These are phyloP conservation scores for Odiellus spinosus DNA, from an alignment of 2,888 invertebrate genomes.

Conservation along the genomic window DNA sequence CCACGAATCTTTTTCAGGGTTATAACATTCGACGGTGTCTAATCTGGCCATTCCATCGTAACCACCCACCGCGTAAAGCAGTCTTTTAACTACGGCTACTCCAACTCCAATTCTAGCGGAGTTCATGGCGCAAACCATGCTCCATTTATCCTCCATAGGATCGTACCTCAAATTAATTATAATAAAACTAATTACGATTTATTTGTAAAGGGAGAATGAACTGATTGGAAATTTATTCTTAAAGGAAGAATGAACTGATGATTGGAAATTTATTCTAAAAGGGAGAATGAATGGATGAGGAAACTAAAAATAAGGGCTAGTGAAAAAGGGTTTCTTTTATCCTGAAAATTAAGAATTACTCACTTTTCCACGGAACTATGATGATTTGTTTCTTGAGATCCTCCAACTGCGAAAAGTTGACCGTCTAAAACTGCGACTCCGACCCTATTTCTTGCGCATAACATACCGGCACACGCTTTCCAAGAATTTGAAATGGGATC, in stretches of 20 bases:
- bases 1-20: constrained; percentile 85
- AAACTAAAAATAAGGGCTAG: too few species aligned
- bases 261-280: too few species aligned
- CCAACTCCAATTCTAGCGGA: constrained; percentile 52
- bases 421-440: constrained; percentile 92
- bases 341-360: too few species aligned
- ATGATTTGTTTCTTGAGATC: constrained; percentile 67
- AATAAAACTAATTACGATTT: too few species aligned
- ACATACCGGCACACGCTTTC: constrained; percentile 63
- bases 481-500: constrained; percentile 72
- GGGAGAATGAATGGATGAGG: too few species aligned
- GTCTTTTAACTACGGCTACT: constrained; percentile 41
- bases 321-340: too few species aligned
- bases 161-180: constrained; percentile 47
- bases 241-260: too few species aligned
- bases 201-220: too few species aligned
- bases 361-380: constrained; percentile 74
- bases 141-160: constrained; percentile 70
- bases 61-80: constrained; percentile 66
- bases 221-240: too few species aligned
- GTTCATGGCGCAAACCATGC: constrained; percentile 40
- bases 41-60: constrained; percentile 67
- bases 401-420: constrained; percentile 76
- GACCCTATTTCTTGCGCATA: constrained; percentile 68
- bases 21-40: constrained; percentile 71